Evolutionary conservation across 2,888 invertebrate genomes (phyloP), one percentile per base, ranked within the genome.

Genomic region (Ormyrus nitidulus): DNA sequence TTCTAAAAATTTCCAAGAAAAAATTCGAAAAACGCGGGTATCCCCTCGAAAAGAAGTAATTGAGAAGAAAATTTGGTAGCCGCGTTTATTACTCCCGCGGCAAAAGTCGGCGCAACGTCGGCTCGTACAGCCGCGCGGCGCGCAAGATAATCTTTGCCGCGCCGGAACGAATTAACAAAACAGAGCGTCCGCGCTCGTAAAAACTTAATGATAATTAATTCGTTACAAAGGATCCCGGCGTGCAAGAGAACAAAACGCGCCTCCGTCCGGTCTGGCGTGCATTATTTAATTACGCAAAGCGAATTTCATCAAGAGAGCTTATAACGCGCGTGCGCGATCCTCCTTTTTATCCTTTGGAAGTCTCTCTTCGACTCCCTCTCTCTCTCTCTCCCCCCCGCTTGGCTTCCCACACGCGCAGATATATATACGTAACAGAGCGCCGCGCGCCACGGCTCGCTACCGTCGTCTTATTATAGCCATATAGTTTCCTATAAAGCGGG

Each of bases 401-500:
- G 10, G 44, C 11, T 44, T 13, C 11, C 10, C 46, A 53, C 74
- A 10, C 56, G 7, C 61, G 19, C 48, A 53, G 54, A 64, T 3
- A 8, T 9, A 56, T n/a, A 56, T 13, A 6, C 8, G n/a, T 11
- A 59, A 6, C 10, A n/a, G 9, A 13, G 34, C 34, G 65, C 66
- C 72, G 34, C 46, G 53, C 53, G 72, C 68, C 65, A 49, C 53
- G 78, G 65, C 71, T 75, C 64, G 69, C 79, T 75, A 79, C 71
- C 71, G 74, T 61, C 59, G 65, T 51, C 77, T 79, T 81, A 73
- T 71, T 61, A 56, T 71, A 78, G 34, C 77, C 70, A 78, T 78
- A 75, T 78, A 75, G 61, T 73, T 79, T 79, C 66, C 70, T 81
- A 77, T 81, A 81, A 80, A 83, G 82, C 83, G 79, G 78, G 65